Evolutionary conservation across 2,888 invertebrate genomes (phyloP), one percentile per base, ranked within the genome.

Genomic region (Rugalucina vietnamica): DNA sequence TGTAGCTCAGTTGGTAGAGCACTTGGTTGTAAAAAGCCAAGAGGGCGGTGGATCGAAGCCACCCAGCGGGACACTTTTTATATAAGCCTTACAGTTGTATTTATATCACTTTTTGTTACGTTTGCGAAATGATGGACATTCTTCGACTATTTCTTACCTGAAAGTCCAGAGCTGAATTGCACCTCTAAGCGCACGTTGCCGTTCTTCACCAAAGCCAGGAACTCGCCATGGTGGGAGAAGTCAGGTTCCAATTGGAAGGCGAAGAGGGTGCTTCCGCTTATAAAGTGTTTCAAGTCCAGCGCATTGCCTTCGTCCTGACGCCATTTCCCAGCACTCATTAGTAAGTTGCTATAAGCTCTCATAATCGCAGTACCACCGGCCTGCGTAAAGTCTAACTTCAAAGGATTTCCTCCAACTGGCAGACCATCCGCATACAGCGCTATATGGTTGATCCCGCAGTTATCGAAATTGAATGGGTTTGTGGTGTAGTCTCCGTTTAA

Each of bases 391-490:
- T 65, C 77, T 24, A 80, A 36, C 43, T 81, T 81, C 24, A 81
- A 4, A 2, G 27, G 60, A 29, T 24, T 57, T 24, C 72, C 74
- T 24, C 69, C 37, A 14, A 85, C 85, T 4, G 87, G 87, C 14
- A 87, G 57, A 24, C 79, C 76, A 50, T 85, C 82, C 0, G 49
- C 36, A 36, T 83, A 88, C 29, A 85, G 43, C 0, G 74, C 79
- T 10, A 88, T 84, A 12, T 77, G 75, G 21, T 50, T 78, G 32
- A 86, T 50, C 24, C 74, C 39, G 69, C 80, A 84, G 34, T 85
- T 73, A 70, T 84, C 79, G 50, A 88, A 88, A 39, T 84, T 78
- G 76, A 77, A 88, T 21, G 82, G 85, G 50, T 88, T 88, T 36
- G 73, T 54, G 14, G 77, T 70, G 39, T 83, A 83, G 65, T 73